phyloP scores from a whole-genome alignment of 2,113 vertebrate species.

The Perca flavescens region DNA sequence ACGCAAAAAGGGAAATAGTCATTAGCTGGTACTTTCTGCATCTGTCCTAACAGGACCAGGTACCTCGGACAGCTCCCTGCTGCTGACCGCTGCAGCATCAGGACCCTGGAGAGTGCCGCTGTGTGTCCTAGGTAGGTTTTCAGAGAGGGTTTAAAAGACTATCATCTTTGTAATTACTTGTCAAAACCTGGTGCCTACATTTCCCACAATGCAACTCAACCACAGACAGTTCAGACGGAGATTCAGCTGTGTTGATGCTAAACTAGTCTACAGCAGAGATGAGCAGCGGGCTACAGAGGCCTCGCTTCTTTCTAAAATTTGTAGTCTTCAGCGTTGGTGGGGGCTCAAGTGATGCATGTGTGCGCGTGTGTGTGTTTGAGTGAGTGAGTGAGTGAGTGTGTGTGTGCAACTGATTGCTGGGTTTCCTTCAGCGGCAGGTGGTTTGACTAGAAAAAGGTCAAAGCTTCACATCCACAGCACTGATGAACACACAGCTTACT shows the following conservation, averaged over 20 bases:
- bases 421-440: conserved; percentile 38
- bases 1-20: no score
- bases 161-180: neutral
- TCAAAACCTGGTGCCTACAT: neutral
- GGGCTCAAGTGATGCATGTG: neutral
- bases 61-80: neutral
- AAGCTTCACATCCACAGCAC: conserved; percentile 25
- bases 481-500: conserved; percentile 27
- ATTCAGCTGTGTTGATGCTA: neutral
- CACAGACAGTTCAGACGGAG: neutral
- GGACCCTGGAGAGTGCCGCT: neutral
- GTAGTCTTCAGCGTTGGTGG: no score
- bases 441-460: conserved; percentile 43
- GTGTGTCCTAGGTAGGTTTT: no score
- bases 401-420: neutral
- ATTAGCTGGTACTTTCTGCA: neutral
- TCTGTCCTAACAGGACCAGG: neutral
- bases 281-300: neutral
- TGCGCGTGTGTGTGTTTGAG: conserved; percentile 20
- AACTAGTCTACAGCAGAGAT: no score
- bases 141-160: no score
- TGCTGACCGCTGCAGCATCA: neutral
- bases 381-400: conserved; percentile 36
- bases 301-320: neutral
- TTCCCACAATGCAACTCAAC: neutral